These are phyloP conservation scores for Craterocephalus amniculus DNA, from an alignment of 2,797 vertebrate species.

Conservation along the genomic window DNA sequence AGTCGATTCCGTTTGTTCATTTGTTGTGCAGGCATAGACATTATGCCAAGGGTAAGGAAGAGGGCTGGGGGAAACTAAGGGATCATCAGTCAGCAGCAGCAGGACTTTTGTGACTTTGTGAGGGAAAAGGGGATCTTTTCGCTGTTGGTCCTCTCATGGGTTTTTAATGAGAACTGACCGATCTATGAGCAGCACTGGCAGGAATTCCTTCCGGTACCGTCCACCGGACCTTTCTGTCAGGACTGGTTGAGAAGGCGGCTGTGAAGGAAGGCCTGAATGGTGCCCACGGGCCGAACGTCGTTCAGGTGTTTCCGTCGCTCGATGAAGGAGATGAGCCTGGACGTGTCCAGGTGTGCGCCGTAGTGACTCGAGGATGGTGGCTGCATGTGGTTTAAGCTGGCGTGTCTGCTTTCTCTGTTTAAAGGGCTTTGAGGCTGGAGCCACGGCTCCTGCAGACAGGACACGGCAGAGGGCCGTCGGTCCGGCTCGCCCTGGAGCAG, in stretches of 20 bases:
- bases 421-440: conserved; percentile 81
- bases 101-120: conserved; percentile 82
- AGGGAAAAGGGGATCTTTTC: conserved; percentile 88
- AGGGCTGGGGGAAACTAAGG: conserved; percentile 15
- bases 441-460: conserved; percentile 92
- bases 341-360: conserved; percentile 87
- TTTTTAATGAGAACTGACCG: conserved; percentile 31
- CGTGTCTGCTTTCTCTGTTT: conserved; percentile 45
- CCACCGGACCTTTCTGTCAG: conserved; percentile 67
- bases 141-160: conserved; percentile 52
- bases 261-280: conserved; percentile 91
- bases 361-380: conserved; percentile 54
- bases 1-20: conserved; percentile 65
- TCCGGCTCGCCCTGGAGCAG: conserved; percentile 90
- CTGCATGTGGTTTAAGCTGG: conserved; percentile 41
- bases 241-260: conserved; percentile 90
- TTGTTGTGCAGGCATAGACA: conserved; percentile 76
- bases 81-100: conserved; percentile 86
- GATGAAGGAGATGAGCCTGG: conserved; percentile 94
- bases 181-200: conserved; percentile 21
- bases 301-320: conserved; percentile 97
- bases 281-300: conserved; percentile 89
- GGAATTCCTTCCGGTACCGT: conserved; percentile 4
- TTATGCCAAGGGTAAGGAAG: conserved; percentile 62
- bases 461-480: conserved; percentile 85